phyloP scores from a whole-genome alignment of 2,113 vertebrate genomes.

The human (Homo sapiens) region DNA sequence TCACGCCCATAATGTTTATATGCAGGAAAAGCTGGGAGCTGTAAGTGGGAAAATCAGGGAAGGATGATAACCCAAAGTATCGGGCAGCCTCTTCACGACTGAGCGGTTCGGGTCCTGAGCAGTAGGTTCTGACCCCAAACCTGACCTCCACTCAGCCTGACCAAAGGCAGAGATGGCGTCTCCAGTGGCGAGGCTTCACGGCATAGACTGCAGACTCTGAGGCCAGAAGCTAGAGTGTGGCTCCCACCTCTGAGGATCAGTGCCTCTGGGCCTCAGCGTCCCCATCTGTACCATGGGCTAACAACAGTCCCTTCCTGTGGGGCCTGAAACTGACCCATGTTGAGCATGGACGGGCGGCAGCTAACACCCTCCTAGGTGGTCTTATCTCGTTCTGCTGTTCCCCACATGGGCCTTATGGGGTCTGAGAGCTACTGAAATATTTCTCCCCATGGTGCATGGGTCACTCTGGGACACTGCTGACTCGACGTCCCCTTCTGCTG shows the following conservation, averaged over 20 bases:
- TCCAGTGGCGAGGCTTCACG: background rate
- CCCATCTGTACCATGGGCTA: background rate
- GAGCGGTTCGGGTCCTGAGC: rapidly evolving
- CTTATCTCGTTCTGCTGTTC: rapidly evolving
- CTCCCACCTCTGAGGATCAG: background rate
- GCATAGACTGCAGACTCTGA: background rate
- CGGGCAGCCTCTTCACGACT: background rate
- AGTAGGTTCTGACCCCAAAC: background rate
- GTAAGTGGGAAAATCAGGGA: background rate
- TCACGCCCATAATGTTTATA: too few relatives aligned
- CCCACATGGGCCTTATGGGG: rapidly evolving
- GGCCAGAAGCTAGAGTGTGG: background rate
- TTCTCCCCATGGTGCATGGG: rapidly evolving
- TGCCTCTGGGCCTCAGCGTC: background rate
- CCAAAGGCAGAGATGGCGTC: background rate
- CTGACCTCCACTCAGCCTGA: background rate
- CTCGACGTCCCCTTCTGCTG: rapidly evolving
- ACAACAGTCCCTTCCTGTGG: too few relatives aligned
- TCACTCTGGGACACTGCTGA: background rate
- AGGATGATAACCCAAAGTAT: background rate
- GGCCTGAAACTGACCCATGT: background rate
- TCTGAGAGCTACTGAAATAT: rapidly evolving
- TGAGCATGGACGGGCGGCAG: background rate
- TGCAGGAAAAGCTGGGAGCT: background rate
- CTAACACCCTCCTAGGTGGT: rapidly evolving